These are phyloP conservation scores for Intellagama lesueurii DNA, from an alignment of 2,797 vertebrate genomes.

Conservation along the genomic window DNA sequence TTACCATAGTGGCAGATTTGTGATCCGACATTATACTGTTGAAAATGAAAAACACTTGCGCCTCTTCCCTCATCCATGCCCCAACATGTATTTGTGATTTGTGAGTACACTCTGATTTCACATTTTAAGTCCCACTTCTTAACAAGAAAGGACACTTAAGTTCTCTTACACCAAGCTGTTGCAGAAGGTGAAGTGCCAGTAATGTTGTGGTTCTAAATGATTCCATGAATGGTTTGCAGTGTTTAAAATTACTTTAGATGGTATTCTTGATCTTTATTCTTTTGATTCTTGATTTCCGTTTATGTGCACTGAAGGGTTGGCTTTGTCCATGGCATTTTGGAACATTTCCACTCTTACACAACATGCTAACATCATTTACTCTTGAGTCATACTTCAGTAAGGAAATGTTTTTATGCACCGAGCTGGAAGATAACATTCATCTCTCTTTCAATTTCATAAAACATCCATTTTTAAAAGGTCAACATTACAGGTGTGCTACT, in stretches of 20 bases:
- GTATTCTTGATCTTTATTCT: rapidly evolving
- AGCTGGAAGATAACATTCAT: slow-evolving; percentile 21
- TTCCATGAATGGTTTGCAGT: not conserved
- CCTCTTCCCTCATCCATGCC: not conserved
- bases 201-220: not conserved
- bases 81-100: not conserved
- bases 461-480: not conserved
- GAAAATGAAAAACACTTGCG: not conserved
- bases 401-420: not conserved
- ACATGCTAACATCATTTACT: not conserved
- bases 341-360: not conserved
- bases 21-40: not conserved
- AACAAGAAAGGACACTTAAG: not conserved
- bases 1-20: not conserved
- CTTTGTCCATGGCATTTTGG: not conserved
- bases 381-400: not conserved
- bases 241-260: slow-evolving; percentile 7
- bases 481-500: not conserved
- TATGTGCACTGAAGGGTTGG: rapidly evolving
- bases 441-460: not conserved
- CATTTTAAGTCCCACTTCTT: not conserved
- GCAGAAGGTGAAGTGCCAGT: not conserved
- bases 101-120: not conserved
- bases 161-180: not conserved
- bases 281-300: not conserved